These are phyloP conservation scores for Nesoenas mayeri DNA, from an alignment of 2,113 vertebrate species.

Conservation along the genomic window DNA sequence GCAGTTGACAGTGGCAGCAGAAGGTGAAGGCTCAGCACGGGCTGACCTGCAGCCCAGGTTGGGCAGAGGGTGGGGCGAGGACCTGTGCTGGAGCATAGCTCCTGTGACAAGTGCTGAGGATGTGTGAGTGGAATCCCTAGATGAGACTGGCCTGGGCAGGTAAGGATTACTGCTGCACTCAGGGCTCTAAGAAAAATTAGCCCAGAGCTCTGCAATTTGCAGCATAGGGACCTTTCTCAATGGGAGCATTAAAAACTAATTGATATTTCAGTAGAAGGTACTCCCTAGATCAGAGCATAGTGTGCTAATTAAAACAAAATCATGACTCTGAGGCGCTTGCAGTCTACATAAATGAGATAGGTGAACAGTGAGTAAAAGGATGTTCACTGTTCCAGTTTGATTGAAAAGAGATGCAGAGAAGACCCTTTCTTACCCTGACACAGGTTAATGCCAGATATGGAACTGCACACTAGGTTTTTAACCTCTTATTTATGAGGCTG, in stretches of 20 bases:
- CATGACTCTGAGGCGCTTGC: background rate
- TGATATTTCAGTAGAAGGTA: background rate
- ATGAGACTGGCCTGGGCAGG: background rate
- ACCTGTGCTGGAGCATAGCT: background rate
- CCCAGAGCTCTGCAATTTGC: background rate
- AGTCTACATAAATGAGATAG: background rate
- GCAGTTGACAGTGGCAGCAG: fast-evolving
- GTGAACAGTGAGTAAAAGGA: background rate
- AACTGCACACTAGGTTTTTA: background rate
- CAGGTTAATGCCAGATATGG: background rate
- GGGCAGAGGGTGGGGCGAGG: no score
- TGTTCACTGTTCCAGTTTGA: background rate
- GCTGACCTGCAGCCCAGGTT: background rate
- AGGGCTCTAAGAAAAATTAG: background rate
- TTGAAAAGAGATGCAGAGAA: background rate
- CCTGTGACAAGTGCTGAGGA: background rate
- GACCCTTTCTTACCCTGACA: background rate
- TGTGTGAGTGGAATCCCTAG: fast-evolving
- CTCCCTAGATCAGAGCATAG: background rate
- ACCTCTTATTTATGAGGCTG: background rate
- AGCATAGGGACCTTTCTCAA: background rate
- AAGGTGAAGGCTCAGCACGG: background rate
- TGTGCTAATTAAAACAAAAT: background rate
- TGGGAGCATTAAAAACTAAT: background rate
- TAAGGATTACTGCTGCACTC: background rate